Evolutionary conservation across 35 echinoderm and acorn worm species (phyloP), one percentile per base, ranked within the genome.

Genomic region (Anneissia japonica): DNA sequence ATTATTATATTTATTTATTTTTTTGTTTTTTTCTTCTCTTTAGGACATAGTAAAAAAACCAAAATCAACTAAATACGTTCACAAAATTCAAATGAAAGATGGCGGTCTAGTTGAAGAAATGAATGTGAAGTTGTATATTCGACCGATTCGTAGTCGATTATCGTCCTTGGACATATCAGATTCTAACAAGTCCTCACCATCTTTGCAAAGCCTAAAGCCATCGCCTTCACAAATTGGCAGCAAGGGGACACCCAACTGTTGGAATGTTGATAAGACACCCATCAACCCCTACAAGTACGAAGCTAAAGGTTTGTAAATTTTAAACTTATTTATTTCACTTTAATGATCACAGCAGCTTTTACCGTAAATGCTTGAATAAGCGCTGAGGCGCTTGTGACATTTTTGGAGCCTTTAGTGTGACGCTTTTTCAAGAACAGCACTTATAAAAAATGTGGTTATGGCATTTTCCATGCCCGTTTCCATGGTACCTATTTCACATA

Each of bases 21-120:
- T n/a, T n/a, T n/a, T n/a, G n/a, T n/a, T n/a, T n/a, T n/a, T n/a
- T 39, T 26, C 0, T 77, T 41, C n/a, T 41, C 31, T 77, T n/a
- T 55, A 90, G 88, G 73, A 90, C 51, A 74, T 41, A 0, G 75
- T 85, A 12, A 90, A 90, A 75, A 90, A 90, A 77, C 88, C 88
- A 0, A 73, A 76, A 11, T 46, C 38, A 37, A 90, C 88, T 11
- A 75, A 77, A 39, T 76, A 84, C 31, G 41, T 46, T 38, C 88
- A 90, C 81, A 74, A 77, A 40, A 31, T 90, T 35, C 31, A 56
- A 0, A 10, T 46, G 3, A 56, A 51, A 30, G 88, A 90, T 21
- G 74, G 43, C 16, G 72, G 74, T 17, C 34, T 41, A 6, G 36
- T 46, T 10, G 76, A 36, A 26, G 88, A 90, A 30, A 90, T 46